Percentiles rank a stretch among this genome's conserved stretches.
These are phyloP conservation scores for Gracilinanus agilis DNA, from an alignment of 2,113 vertebrate genomes.

Conservation along the genomic window DNA sequence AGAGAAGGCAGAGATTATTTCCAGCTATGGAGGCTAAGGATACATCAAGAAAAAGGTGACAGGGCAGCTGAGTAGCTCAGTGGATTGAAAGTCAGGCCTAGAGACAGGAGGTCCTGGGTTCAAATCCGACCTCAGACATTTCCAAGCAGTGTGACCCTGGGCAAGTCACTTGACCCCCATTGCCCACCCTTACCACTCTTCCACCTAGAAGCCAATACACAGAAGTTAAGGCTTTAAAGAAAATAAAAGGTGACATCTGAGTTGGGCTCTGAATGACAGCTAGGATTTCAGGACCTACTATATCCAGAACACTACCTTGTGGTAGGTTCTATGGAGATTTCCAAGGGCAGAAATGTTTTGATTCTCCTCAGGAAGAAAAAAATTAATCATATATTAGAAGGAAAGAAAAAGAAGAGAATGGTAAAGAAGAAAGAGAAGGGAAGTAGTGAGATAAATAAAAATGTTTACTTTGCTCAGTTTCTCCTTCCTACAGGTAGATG, in stretches of 20 bases:
- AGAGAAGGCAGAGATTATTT: background rate
- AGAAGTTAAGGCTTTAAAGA: too few species aligned
- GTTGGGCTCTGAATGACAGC: background rate
- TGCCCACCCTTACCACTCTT: too few species aligned
- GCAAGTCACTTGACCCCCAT: too few species aligned
- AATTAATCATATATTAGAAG: background rate
- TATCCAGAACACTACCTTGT: background rate
- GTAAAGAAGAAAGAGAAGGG: background rate
- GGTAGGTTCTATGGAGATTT: background rate
- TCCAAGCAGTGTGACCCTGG: too few species aligned
- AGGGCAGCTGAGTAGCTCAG: too few species aligned
- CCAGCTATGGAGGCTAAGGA: background rate
- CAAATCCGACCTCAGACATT: too few species aligned
- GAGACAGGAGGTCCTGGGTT: too few species aligned
- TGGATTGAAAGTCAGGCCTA: too few species aligned
- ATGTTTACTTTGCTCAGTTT: background rate
- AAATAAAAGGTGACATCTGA: rapidly evolving
- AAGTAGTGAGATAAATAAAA: rapidly evolving
- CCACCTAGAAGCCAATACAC: too few species aligned
- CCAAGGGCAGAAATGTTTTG: background rate
- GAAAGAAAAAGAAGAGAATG: background rate
- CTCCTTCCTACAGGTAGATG: conserved; percentile 86
- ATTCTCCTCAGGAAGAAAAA: conserved; percentile 27
- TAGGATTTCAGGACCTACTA: background rate
- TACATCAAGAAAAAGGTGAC: background rate